Conservation (phyloP, 1,140 invertebrate species). For the Brachionus sp. region DNA sequence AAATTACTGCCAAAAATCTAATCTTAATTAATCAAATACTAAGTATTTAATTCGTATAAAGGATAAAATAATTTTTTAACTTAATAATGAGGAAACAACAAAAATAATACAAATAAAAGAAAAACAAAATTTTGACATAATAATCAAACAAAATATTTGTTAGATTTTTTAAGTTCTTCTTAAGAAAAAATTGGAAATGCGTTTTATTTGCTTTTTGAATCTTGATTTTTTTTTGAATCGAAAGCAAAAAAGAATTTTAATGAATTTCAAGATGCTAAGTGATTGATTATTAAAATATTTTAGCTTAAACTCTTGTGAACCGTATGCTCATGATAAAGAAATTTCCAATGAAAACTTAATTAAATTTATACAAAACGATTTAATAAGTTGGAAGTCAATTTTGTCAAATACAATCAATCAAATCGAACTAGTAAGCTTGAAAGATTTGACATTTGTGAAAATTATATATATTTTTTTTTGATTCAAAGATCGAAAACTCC, state of each 20-base stretch:
- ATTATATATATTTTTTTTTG: neutral
- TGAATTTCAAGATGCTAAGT: neutral
- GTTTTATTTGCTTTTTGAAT: neutral
- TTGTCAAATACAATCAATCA: constrained; percentile 35
- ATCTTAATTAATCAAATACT: too few species aligned
- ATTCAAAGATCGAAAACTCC: constrained; percentile 16
- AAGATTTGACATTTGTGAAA: neutral
- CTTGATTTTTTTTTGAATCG: neutral
- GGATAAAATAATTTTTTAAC: neutral
- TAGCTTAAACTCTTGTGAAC: neutral
- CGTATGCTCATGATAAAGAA: neutral
- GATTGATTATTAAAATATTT: neutral
- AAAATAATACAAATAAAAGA: neutral
- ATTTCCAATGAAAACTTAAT: neutral
- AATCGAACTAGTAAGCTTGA: constrained; percentile 1
- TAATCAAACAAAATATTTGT: neutral
- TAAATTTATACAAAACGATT: constrained; percentile 25
- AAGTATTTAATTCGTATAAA: too few species aligned
- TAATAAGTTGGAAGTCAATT: constrained; percentile 27
- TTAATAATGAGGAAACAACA: neutral
- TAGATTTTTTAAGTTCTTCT: neutral
- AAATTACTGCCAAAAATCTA: too few species aligned
- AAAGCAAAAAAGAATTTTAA: neutral
- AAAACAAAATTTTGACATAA: neutral
- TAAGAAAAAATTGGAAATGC: neutral